Conservation (phyloP, 2,888 invertebrate genomes). For the Hypolimnas misippus region DNA sequence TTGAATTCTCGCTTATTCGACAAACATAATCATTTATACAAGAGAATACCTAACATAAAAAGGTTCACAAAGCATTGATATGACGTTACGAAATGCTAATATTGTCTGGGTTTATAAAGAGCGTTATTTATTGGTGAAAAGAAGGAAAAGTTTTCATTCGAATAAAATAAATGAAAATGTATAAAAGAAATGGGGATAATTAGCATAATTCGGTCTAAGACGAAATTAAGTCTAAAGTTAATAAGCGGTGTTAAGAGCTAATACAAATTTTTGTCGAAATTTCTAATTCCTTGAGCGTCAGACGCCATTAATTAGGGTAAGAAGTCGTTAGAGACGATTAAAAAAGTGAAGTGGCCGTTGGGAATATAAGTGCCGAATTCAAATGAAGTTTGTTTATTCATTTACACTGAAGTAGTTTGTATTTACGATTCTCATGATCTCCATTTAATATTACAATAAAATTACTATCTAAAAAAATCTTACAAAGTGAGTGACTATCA, state of each 20-base stretch:
- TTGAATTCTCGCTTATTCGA: no score
- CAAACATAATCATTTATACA: no score
- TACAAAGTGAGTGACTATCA: no score
- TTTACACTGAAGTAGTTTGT: slow-evolving; percentile 18
- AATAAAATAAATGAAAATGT: slow-evolving; percentile 8
- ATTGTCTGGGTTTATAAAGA: no score
- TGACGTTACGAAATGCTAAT: no score
- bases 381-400: slow-evolving; percentile 33
- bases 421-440: neutral
- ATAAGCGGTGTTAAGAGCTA: slow-evolving; percentile 46
- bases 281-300: slow-evolving; percentile 65
- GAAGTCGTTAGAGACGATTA: slow-evolving; percentile 75
- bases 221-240: slow-evolving; percentile 29
- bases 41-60: no score
- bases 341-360: slow-evolving; percentile 62
- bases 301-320: slow-evolving; percentile 73
- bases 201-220: slow-evolving; percentile 20
- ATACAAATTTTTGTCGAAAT: slow-evolving; percentile 57
- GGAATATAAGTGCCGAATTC: slow-evolving; percentile 62
- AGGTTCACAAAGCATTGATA: no score
- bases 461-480: neutral
- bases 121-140: no score
- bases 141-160: neutral
- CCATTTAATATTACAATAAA: neutral
- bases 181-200: slow-evolving; percentile 20